Evolutionary conservation across 2,113 vertebrate species (phyloP).

Genomic region (Tursiops truncatus): DNA sequence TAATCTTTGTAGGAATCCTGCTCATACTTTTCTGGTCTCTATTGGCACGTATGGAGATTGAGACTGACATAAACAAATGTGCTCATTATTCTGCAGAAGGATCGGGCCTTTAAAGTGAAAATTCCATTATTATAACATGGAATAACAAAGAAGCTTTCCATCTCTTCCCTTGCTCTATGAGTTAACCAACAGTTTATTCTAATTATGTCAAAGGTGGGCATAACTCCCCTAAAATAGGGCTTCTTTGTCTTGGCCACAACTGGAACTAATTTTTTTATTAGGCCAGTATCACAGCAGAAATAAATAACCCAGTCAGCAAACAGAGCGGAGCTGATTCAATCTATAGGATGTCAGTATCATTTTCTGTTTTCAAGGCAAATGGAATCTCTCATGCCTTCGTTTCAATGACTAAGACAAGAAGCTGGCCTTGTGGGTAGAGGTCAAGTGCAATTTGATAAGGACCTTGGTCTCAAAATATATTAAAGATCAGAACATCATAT

Average conservation of each 20-base stretch:
- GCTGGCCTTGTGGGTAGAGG: not conserved
- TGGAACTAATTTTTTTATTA: not conserved
- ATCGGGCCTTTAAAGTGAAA: not conserved
- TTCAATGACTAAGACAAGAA: not conserved
- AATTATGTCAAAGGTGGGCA: not conserved
- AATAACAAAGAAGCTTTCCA: not conserved
- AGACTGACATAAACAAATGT: not conserved
- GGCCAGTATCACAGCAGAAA: not conserved
- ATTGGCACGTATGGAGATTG: not conserved
- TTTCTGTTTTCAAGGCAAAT: not conserved
- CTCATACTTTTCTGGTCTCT: not conserved
- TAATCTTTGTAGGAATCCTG: not conserved
- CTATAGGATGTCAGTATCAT: not conserved
- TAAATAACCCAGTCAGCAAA: not conserved
- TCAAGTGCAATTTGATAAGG: constrained; percentile 42
- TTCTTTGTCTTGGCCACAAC: not conserved
- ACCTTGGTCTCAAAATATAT: constrained; percentile 34
- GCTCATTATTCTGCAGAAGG: not conserved
- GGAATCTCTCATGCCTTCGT: not conserved
- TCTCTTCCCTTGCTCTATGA: not conserved
- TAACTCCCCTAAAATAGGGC: not conserved
- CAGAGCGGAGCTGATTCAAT: not conserved
- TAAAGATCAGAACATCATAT: constrained; percentile 46
- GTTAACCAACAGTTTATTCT: not conserved
- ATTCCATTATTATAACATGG: not conserved